These are phyloP conservation scores for Spialia ferax DNA, from an alignment of 2,888 invertebrate genomes.

Conservation along the genomic window DNA sequence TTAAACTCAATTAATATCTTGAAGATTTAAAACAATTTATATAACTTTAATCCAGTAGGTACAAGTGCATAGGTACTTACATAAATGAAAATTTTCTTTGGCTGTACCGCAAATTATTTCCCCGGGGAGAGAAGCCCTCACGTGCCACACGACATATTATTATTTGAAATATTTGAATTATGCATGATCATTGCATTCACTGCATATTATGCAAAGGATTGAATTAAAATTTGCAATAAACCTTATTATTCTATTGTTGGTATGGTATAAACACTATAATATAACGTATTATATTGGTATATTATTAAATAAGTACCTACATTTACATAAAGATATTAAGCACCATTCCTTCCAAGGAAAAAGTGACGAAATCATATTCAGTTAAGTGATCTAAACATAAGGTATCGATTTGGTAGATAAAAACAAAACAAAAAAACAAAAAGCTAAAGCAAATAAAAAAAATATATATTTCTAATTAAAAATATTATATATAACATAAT, in stretches of 20 bases:
- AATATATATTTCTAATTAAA: too few relatives aligned
- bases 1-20: background rate
- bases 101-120: slow-evolving; percentile 33
- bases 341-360: too few relatives aligned
- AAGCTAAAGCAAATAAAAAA: too few relatives aligned
- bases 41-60: background rate
- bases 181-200: slow-evolving; percentile 60
- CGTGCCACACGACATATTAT: slow-evolving; percentile 50
- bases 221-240: slow-evolving; percentile 59
- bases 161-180: slow-evolving; percentile 55
- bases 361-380: too few relatives aligned
- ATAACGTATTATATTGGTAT: background rate
- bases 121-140: slow-evolving; percentile 47
- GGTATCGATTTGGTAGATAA: too few relatives aligned
- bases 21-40: background rate
- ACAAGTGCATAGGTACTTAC: background rate
- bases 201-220: slow-evolving; percentile 58
- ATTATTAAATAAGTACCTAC: too few relatives aligned
- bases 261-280: slow-evolving; percentile 4
- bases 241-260: slow-evolving; percentile 43
- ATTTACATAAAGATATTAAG: too few relatives aligned
- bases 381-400: too few relatives aligned
- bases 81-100: slow-evolving; percentile 13
- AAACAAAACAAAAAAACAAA: too few relatives aligned
- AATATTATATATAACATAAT: too few relatives aligned